phyloP scores from a whole-genome alignment of 2,113 vertebrate genomes.

The Tachysurus vachellii region DNA sequence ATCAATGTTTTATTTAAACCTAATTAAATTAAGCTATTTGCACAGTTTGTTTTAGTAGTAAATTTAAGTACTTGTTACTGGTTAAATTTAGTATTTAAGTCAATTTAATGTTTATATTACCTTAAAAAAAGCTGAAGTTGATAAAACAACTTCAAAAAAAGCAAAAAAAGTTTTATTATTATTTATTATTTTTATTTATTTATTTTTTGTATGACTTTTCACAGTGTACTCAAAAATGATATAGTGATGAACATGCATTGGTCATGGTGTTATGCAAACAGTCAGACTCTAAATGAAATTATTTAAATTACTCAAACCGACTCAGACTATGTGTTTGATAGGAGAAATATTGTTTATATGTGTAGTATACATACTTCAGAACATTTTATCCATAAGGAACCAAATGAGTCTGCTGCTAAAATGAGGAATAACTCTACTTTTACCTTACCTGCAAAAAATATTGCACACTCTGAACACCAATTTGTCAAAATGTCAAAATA shows the following conservation, averaged over 20 bases:
- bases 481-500: not conserved
- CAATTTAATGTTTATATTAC: too few relatives aligned
- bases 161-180: too few relatives aligned
- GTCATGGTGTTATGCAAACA: conserved; percentile 17
- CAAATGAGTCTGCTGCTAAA: conserved; percentile 6
- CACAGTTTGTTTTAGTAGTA: too few relatives aligned
- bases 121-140: too few relatives aligned
- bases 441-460: not conserved
- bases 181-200: too few relatives aligned
- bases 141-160: too few relatives aligned
- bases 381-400: conserved; percentile 27
- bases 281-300: not conserved
- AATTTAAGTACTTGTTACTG: too few relatives aligned
- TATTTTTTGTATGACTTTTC: not conserved
- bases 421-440: not conserved
- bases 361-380: conserved; percentile 17
- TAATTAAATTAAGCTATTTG: too few relatives aligned
- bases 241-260: conserved; percentile 1
- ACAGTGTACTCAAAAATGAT: not conserved
- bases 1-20: too few relatives aligned
- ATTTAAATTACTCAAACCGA: conserved; percentile 1
- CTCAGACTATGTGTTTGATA: not conserved
- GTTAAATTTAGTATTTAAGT: too few relatives aligned
- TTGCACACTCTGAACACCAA: not conserved
- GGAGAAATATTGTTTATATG: conserved; percentile 10